phyloP scores from a whole-genome alignment of 2,888 invertebrate species.

The Dilophus febrilis region DNA sequence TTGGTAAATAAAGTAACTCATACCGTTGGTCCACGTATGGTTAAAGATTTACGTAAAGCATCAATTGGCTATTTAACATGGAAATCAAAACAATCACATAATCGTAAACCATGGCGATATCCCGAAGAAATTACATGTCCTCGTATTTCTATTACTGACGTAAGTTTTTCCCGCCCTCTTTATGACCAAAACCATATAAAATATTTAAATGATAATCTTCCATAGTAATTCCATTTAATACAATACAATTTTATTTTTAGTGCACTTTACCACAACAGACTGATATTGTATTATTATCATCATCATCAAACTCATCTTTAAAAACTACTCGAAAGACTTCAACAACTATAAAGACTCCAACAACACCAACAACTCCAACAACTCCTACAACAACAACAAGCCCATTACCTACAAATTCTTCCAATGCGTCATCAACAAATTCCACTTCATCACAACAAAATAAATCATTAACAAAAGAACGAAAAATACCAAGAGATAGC shows the following conservation, averaged over 20 bases:
- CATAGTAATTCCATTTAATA: no score
- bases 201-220: no score
- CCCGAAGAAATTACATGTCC: constrained; percentile 67
- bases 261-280: constrained; percentile 1
- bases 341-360: background rate
- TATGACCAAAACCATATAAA: no score
- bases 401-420: no score
- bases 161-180: constrained; percentile 5
- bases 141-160: constrained; percentile 47
- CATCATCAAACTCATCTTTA: background rate
- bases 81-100: constrained; percentile 57
- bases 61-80: constrained; percentile 64
- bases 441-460: background rate
- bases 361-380: no score
- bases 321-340: background rate
- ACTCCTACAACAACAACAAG: no score
- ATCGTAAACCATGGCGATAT: constrained; percentile 73
- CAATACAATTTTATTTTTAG: no score
- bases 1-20: constrained; percentile 69
- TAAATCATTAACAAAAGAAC: background rate
- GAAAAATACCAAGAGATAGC: constrained; percentile 2
- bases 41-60: constrained; percentile 66
- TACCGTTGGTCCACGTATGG: constrained; percentile 69
- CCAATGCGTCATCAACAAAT: background rate
- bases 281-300: background rate